phyloP scores from a whole-genome alignment of 2,797 vertebrate genomes.

The Poecilia wingei region DNA sequence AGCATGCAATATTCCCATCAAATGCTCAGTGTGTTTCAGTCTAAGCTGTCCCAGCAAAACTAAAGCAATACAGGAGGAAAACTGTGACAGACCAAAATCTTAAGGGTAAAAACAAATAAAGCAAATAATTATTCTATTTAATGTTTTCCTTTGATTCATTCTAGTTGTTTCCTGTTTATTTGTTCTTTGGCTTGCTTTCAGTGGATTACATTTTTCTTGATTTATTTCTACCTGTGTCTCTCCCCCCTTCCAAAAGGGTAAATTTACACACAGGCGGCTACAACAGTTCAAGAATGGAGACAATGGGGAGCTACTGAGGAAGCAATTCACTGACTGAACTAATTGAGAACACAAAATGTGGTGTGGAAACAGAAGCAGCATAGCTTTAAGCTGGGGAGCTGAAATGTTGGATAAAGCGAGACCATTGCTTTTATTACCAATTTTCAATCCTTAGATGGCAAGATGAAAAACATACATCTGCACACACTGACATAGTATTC shows the following conservation, averaged over 20 bases:
- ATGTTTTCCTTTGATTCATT: background rate
- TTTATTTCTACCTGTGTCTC: too few species aligned
- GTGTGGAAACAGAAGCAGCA: background rate
- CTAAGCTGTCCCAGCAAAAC: background rate
- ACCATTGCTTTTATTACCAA: background rate
- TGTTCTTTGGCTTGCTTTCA: background rate
- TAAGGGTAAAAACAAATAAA: background rate
- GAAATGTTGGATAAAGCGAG: background rate
- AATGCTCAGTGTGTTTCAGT: conserved; percentile 26
- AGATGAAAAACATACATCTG: background rate
- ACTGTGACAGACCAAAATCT: background rate
- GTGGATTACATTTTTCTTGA: background rate
- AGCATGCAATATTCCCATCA: conserved; percentile 11
- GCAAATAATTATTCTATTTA: background rate
- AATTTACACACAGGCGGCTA: background rate
- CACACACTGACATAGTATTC: background rate
- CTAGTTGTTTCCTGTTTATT: background rate
- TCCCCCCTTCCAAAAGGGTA: too few species aligned
- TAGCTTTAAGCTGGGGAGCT: background rate
- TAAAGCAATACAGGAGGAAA: background rate
- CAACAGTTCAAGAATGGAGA: background rate
- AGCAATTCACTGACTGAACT: background rate
- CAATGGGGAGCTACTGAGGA: background rate
- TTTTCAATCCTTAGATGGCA: background rate
- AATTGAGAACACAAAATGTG: background rate